Evolutionary conservation across 2,888 invertebrate species (phyloP), one percentile per base, ranked within the genome.

Genomic region (Zygogramma bicolorata): DNA sequence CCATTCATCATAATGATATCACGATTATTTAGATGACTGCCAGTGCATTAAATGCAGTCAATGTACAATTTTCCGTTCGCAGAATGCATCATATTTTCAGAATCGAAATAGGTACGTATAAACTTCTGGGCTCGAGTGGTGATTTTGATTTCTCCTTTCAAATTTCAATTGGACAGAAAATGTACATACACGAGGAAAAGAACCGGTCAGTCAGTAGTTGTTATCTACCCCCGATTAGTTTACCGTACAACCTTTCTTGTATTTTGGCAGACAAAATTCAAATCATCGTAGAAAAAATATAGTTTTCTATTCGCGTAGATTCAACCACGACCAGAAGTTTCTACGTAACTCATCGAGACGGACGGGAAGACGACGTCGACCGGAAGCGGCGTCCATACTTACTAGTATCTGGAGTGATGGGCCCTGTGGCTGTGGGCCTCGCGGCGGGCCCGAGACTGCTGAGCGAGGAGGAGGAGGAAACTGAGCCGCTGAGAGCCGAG

Each of bases 401-500:
- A 91, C 91, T 89, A 90, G 91, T 91, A 89, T 91, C 91, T 90
- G 91, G 89, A 90, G 91, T 91, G 91, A 91, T 90, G 90, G 91
- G 90, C 88, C 91, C 88, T 81, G 90, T 87, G 88, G 90, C 89
- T 87, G 90, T 88, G 87, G 90, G 90, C 88, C 90, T 85, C 88
- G 89, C 88, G 81, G 89, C 88, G 81, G 87, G 87, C 85, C 90
- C 89, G 88, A 90, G 90, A 84, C 90, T 90, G 86, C 90, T 90
- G 89, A 90, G 90, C 90, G 90, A 90, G 89, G 90, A 90, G 89
- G 90, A 90, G 88, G 90, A 90, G 88, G 90, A 90, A 87, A 90
- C 90, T 89, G 93, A 93, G 91, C 93, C 92, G 88, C 92, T 93
- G 92, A 93, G 93, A 90, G 93, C 93, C 90, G 93, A 93, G 89